Evolutionary conservation across 2,113 vertebrate genomes (phyloP).

Genomic region (Indri indri): DNA sequence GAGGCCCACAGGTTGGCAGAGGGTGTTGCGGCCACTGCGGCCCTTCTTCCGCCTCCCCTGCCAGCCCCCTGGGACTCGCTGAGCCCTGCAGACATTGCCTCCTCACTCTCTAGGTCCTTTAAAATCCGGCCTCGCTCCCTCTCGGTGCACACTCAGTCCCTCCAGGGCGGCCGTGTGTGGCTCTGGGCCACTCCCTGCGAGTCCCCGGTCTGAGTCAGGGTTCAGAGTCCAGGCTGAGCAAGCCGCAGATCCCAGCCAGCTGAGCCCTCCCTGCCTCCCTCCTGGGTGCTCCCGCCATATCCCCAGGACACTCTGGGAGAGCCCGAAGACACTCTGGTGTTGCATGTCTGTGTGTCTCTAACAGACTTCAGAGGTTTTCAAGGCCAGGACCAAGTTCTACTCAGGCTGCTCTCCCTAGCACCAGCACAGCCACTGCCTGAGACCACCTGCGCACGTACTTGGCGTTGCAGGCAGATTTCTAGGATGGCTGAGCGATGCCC

Average conservation of each 20-base stretch:
- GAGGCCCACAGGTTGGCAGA: background rate
- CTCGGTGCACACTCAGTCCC: fast-evolving
- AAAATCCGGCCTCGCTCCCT: background rate
- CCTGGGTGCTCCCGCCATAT: no score
- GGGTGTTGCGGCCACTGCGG: background rate
- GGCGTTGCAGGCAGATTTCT: background rate
- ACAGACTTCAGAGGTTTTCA: background rate
- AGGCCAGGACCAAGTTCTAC: background rate
- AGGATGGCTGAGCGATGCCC: background rate
- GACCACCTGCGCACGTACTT: background rate
- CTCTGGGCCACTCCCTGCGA: background rate
- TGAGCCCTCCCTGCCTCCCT: background rate
- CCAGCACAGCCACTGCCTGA: background rate
- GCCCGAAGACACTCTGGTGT: no score
- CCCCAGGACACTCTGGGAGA: background rate
- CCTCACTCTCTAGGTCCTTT: no score
- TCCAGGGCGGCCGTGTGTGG: background rate
- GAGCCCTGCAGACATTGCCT: background rate
- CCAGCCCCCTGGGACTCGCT: background rate
- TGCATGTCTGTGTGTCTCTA: background rate
- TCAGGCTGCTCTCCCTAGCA: background rate
- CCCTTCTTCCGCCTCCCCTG: background rate
- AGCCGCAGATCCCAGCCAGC: background rate
- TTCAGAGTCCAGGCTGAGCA: background rate
- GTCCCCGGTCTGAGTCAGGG: background rate